Percentiles rank a stretch among this genome's conserved stretches.
Conservation (phyloP, 2,113 vertebrate genomes). For the Lamprologus tigripictilis region DNA sequence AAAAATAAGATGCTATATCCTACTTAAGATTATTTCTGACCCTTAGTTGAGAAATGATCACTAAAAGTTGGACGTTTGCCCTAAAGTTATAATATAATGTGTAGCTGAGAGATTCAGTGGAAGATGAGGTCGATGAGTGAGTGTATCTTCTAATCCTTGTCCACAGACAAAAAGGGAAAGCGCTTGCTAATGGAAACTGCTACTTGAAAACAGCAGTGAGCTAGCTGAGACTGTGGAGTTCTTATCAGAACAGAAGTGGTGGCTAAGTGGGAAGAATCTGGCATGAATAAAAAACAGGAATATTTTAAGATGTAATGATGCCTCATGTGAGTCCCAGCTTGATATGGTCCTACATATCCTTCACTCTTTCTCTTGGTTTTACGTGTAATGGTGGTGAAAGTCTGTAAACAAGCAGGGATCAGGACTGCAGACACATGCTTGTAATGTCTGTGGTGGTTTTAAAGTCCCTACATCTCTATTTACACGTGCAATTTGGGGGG, state of each 20-base stretch:
- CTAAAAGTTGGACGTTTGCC: not conserved
- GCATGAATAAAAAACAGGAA: not conserved
- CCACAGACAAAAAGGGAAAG: conserved; percentile 6
- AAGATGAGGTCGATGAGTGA: not conserved
- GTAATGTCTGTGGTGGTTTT: not conserved
- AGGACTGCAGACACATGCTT: not conserved
- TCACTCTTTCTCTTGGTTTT: not conserved
- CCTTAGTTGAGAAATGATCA: not conserved
- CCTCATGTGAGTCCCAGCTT: not conserved
- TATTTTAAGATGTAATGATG: not conserved
- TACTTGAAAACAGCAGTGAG: not conserved
- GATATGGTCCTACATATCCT: not conserved
- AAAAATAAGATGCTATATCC: not conserved
- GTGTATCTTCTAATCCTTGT: conserved; percentile 8
- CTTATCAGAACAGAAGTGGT: not conserved
- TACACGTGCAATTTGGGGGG: not conserved
- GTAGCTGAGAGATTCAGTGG: conserved; percentile 7
- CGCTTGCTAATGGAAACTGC: not conserved
- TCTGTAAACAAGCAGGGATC: conserved; percentile 1
- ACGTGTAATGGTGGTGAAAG: not conserved
- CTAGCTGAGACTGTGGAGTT: not conserved
- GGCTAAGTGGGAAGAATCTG: not conserved
- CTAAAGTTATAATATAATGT: conserved; percentile 1
- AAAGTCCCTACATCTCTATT: conserved; percentile 4
- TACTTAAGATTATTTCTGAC: conserved; percentile 18